Evolutionary conservation across 64 coral and sea anemone genomes (phyloP), one percentile per base, ranked within the genome.

Genomic region (Montipora sp.): DNA sequence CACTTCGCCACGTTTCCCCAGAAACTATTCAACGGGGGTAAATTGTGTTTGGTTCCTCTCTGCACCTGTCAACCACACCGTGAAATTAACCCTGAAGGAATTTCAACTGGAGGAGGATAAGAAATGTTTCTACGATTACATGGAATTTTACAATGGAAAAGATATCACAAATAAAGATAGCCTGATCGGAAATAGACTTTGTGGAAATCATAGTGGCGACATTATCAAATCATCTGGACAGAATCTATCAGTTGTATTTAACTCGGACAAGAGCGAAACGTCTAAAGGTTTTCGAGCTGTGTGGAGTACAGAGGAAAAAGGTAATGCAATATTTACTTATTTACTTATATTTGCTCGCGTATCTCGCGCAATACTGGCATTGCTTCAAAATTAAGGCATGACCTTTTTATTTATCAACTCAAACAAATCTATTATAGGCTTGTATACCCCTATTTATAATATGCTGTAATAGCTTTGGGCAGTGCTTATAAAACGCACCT

Each of bases 121-220:
- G 58, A 97, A 97, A 81, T 97, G 95, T 55, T 94, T 94, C 57
- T 97, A 97, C 46, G 95, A 97, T 89, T 97, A 79, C n/a, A 49
- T 97, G 24, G 72, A 90, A 18, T 16, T 97, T 24, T 94, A 78
- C n/a, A 83, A 97, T 59, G 95, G 95, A 23, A 87, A 90, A 70
- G 47, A 48, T 19, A 59, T 55, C 0, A 71, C 77, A 1, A 70
- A 78, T 0, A 23, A 83, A 15, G 68, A 89, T 15, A 15, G 19
- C 7, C 58, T 70, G 63, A 46, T 94, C 4, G 18, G 49, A 0
- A 65, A 45, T 3, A 60, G 92, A 59, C 53, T 60, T 0, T 95
- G 93, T 36, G 87, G 92, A 82, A 3, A 8, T 57, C 47, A 5
- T 47, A 22, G 3, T 16, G 14, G 5, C 8, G 13, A 19, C 7